Percentiles rank a stretch among this genome's conserved stretches.
Evolutionary conservation across 1,140 invertebrate species (phyloP).

Genomic region (Leptinotarsa texana): DNA sequence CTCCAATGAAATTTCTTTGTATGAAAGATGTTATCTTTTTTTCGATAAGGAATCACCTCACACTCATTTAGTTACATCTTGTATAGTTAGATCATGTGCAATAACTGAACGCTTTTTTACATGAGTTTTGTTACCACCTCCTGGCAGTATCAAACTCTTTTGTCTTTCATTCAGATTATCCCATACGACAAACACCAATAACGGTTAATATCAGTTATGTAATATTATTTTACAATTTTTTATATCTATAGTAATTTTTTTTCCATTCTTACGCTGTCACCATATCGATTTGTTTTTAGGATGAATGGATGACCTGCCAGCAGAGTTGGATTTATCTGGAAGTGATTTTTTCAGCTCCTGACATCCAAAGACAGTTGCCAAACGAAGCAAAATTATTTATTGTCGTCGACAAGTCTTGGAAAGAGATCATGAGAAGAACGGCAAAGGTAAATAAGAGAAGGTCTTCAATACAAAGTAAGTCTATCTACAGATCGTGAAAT

Average conservation of each 20-base stretch:
- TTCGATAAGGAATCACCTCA: no score
- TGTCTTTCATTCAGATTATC: no score
- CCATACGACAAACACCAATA: neutral
- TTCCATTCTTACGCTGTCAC: conserved; percentile 22
- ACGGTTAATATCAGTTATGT: conserved; percentile 6
- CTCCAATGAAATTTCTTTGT: no score
- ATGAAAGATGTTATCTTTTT: no score
- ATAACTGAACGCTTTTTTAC: no score
- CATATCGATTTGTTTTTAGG: conserved; percentile 58
- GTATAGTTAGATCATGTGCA: no score
- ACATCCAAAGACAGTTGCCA: conserved; percentile 85
- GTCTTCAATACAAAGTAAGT: neutral
- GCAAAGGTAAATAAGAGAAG: conserved; percentile 62
- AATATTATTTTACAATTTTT: conserved; percentile 28
- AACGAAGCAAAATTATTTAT: conserved; percentile 82
- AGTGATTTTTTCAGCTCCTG: conserved; percentile 86
- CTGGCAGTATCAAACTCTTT: no score
- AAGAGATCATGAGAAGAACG: conserved; percentile 77
- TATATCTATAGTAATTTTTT: neutral
- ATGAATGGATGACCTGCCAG: conserved; percentile 83
- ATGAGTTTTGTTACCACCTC: no score
- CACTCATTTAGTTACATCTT: no score
- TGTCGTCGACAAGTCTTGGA: conserved; percentile 84
- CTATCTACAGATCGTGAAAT: no score
- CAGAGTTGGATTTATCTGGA: conserved; percentile 86